Base-by-base conservation (phyloP, 2,797 vertebrate genomes). In the Sitta carolinensis region DNA sequence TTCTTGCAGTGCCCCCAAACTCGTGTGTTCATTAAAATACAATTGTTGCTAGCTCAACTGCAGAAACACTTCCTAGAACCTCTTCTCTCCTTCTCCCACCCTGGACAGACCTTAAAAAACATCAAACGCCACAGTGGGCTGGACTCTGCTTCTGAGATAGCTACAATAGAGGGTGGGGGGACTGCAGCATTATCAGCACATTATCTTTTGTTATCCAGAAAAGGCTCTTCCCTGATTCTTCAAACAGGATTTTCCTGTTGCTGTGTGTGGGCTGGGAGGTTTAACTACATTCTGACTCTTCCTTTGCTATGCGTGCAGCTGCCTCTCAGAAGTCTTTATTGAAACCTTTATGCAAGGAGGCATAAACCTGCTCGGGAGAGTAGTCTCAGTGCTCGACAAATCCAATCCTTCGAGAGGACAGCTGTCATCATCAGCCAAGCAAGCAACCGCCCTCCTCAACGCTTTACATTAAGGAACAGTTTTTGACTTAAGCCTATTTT, bases 241-340 rank as follows among this genome's bases (percentile, higher is more conserved):
- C 82, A 94, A 93, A 95, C 96, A 95, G 94, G 94, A 97, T 92
- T 95, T 96, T 97, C 96, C 91, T 92, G 94, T 97, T 96, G 45
- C 43, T 59, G 18, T 50, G 69, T 85, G 93, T 77, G 55, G 93
- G 91, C 68, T 91, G 92, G 76, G 58, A 89, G 58, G 69, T 91
- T 92, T 69, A 81, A 84, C 47, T 42, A 34, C 79, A 48, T 79
- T 38, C 73, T 95, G 73, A 92, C 66, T 95, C 82, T 95, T 86
- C 82, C 51, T 84, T 21, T 85, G 69, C 55, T 89, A 23, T 30
- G 66, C 26, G 2, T 68, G 47, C 54, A 64, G 55, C 62, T 89
- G 72, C 58, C 17, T 88, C 48, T 13, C 19, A 45, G 58, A 57
- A 66, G 43, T 95, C 66, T 62, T 73, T 5, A 43, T 8, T 25